Conservation (phyloP, 2,797 vertebrate species). For the Gymnothorax reevesii region DNA sequence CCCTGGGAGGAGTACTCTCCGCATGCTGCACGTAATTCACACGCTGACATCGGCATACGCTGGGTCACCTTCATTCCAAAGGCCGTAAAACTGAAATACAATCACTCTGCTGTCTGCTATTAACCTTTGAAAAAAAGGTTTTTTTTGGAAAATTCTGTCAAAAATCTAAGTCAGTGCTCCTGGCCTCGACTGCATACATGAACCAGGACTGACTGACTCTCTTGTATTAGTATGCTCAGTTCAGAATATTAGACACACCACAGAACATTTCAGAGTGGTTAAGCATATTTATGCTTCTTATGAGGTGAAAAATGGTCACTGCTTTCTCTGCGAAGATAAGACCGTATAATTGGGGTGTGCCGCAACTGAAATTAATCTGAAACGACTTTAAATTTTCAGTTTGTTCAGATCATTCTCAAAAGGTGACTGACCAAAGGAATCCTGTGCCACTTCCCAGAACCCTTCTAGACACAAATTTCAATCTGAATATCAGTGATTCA, state of each 20-base stretch:
- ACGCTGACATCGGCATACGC: neutral
- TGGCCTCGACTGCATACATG: no score
- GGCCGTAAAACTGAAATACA: conserved; percentile 66
- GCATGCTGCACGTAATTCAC: neutral
- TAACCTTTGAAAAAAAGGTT: neutral
- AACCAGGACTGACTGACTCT: no score
- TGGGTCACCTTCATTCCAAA: conserved; percentile 10
- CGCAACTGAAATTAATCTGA: neutral
- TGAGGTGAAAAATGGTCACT: neutral
- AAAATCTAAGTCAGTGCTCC: no score
- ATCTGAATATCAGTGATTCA: no score
- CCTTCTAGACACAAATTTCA: neutral
- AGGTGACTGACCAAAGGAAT: neutral
- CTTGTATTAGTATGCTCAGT: no score
- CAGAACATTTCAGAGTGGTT: no score
- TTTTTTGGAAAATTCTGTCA: no score
- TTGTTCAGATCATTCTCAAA: neutral
- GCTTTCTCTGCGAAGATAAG: neutral
- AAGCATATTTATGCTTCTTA: no score
- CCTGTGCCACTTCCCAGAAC: neutral
- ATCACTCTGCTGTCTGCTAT: conserved; percentile 23
- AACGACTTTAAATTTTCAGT: neutral
- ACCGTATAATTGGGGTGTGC: neutral
- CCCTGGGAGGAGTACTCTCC: neutral
- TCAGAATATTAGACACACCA: no score